Base-by-base conservation (phyloP, 2,888 invertebrate species). In the Meganola albula region DNA sequence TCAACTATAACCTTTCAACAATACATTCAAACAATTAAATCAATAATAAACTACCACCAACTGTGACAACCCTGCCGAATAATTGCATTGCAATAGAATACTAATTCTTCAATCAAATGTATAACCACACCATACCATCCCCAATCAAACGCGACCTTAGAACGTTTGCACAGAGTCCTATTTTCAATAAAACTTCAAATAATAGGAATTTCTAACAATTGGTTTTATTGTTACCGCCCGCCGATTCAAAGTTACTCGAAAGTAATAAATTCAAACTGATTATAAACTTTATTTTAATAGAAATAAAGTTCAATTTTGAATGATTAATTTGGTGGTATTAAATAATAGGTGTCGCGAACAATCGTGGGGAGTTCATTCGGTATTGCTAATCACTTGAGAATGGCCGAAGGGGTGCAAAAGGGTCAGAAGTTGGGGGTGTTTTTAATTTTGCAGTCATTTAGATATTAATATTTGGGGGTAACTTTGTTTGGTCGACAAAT, bases 191-290 rank as follows among this genome's bases (percentile, higher is more conserved):
- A 39, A 36, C 23, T 31, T 20, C 34, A 41, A 49, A 72, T 72
- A 76, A 78, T 71, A 46, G 52, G 47, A 40, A 40, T 53, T 49
- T 39, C 46, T 39, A 70, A 78, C 78, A 80, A 78, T 80, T 67
- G 79, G 63, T 71, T 76, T 78, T 73, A 78, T 80, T 80, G 80
- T 80, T 78, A 77, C 82, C 82, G 73, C 82, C 82, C 82, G 82
- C 69, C 70, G 80, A 56, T 67, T 67, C 67, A 69, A 73, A 75
- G 70, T 78, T 73, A 65, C 54, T 53, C 54, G 24, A 31, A 35
- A 37, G 39, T 61, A 58, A 37, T 31, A 35, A 24, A 37, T 46
- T 37, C 14, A 41, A 31, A 35, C 31, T 42, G 27, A 53, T 47
- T 51, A 37, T 48, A 31, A 40, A 51, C 53, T 55, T 40, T 58